These are phyloP conservation scores for Perizoma flavofasciatum DNA, from an alignment of 2,888 invertebrate species.

Conservation along the genomic window DNA sequence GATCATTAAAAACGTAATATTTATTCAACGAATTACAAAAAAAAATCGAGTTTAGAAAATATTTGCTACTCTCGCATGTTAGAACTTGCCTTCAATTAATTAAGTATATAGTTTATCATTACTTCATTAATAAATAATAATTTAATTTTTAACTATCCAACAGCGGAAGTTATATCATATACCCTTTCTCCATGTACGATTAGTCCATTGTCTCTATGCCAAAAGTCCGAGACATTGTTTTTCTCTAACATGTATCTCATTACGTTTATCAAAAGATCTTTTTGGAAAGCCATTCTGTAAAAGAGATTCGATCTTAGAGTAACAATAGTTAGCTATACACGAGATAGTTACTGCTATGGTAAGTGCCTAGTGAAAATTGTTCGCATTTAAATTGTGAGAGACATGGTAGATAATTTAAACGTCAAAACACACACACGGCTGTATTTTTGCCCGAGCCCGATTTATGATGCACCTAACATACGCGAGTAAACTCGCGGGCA, in stretches of 20 bases:
- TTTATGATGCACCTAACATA: no score
- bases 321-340: constrained; percentile 3
- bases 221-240: constrained; percentile 51
- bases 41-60: no score
- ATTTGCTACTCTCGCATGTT: no score
- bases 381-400: no score
- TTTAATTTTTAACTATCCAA: constrained; percentile 41
- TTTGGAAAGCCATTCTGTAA: constrained; percentile 47
- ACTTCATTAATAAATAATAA: constrained; percentile 23
- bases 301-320: constrained; percentile 13
- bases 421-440: no score
- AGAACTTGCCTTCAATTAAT: no score
- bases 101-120: constrained; percentile 26
- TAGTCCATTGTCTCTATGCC: constrained; percentile 50
- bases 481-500: no score
- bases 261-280: constrained; percentile 53
- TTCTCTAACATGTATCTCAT: constrained; percentile 55
- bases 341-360: neutral
- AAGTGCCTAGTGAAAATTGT: no score
- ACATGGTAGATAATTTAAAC: no score
- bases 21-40: no score
- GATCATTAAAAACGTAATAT: no score
- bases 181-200: constrained; percentile 48
- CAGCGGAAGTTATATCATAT: constrained; percentile 31
- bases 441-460: no score